A percentile compares a stretch with the other conserved stretches of the same genome.
Conservation (phyloP, 2,888 invertebrate species). For the Acleris emargana region DNA sequence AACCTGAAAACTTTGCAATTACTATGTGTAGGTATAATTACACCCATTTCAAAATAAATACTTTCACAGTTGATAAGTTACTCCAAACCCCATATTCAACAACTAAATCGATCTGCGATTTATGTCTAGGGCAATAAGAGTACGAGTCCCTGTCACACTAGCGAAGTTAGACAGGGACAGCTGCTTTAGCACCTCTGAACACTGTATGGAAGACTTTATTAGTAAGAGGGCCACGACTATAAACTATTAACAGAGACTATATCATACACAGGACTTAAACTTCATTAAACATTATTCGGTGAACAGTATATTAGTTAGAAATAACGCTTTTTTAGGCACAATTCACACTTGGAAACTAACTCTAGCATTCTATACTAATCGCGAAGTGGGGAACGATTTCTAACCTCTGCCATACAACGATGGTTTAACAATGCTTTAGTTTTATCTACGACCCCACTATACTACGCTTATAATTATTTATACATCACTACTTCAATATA, state of each 20-base stretch:
- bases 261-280: conserved; percentile 31
- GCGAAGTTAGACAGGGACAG: not conserved
- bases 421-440: conserved; percentile 10
- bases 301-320: conserved; percentile 41
- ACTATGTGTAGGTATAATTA: too few species aligned
- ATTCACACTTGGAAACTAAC: conserved; percentile 72
- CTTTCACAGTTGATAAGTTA: too few species aligned
- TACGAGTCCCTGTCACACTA: not conserved
- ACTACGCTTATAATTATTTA: conserved; percentile 22
- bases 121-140: not conserved
- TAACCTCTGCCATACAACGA: conserved; percentile 12
- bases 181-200: not conserved
- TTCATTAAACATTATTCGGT: conserved; percentile 14
- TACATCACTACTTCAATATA: conserved; percentile 25
- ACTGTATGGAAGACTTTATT: conserved; percentile 14
- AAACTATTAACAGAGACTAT: conserved; percentile 14
- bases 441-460: conserved; percentile 3
- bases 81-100: too few species aligned
- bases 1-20: too few species aligned
- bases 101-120: too few species aligned
- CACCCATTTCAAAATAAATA: too few species aligned
- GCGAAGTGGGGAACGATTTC: conserved; percentile 30
- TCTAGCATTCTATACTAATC: conserved; percentile 72
- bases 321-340: conserved; percentile 73
- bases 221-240: conserved; percentile 35